phyloP scores from a whole-genome alignment of 1,140 invertebrate genomes.

The Batillaria attramentaria region DNA sequence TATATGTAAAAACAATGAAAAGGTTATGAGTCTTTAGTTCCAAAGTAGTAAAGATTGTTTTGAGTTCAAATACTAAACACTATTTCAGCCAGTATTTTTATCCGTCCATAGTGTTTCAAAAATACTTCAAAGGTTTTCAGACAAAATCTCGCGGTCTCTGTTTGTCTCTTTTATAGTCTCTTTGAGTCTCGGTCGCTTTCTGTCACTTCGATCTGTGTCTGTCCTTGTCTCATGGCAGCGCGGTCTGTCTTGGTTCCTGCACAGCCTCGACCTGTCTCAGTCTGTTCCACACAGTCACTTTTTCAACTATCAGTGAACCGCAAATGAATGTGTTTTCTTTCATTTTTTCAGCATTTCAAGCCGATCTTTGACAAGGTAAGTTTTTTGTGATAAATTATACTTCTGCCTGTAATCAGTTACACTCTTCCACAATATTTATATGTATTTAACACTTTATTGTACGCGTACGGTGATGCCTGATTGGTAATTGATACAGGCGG shows the following conservation, averaged over 20 bases:
- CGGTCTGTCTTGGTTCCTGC: neutral
- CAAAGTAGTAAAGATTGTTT: too few species aligned
- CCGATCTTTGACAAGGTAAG: slow-evolving; percentile 26
- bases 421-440: neutral
- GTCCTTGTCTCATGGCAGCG: neutral
- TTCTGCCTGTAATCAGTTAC: neutral
- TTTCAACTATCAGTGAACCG: too few species aligned
- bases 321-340: neutral
- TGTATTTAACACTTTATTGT: neutral
- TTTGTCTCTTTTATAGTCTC: neutral
- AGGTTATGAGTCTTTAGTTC: too few species aligned
- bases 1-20: too few species aligned
- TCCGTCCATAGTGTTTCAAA: too few species aligned
- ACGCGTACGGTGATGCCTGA: neutral
- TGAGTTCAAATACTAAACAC: too few species aligned
- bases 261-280: neutral
- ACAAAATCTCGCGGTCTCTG: too few species aligned
- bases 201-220: neutral
- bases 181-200: neutral
- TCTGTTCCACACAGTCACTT: too few species aligned
- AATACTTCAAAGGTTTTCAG: too few species aligned
- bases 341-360: slow-evolving; percentile 35
- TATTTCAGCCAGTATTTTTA: too few species aligned
- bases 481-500: neutral
- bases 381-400: neutral